Evolutionary conservation across 2,113 vertebrate genomes (phyloP).

Genomic region (Albula goreensis): DNA sequence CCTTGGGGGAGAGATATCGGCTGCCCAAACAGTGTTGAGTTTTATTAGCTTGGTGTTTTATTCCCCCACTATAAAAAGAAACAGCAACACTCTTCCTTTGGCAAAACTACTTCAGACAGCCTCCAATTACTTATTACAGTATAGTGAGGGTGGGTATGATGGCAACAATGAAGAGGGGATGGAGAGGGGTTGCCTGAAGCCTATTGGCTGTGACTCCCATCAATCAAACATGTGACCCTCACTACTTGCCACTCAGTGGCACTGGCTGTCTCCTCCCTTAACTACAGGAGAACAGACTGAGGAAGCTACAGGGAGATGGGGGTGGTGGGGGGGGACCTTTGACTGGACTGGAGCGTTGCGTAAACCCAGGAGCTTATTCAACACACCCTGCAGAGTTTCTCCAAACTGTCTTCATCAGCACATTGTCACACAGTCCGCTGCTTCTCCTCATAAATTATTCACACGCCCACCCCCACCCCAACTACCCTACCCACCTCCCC

Average conservation of each 20-base stretch:
- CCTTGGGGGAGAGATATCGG: neutral
- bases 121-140: slow-evolving; percentile 41
- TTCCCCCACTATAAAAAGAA: slow-evolving; percentile 54
- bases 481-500: neutral
- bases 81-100: slow-evolving; percentile 21
- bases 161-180: neutral
- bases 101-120: slow-evolving; percentile 63
- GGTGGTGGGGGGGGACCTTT: neutral
- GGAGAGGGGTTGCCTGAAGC: neutral
- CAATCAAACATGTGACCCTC: neutral
- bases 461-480: slow-evolving; percentile 14
- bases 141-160: neutral
- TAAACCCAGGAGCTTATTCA: slow-evolving; percentile 60
- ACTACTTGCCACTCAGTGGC: slow-evolving; percentile 17
- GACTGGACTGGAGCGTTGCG: slow-evolving; percentile 7
- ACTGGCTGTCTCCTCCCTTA: slow-evolving; percentile 13
- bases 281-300: slow-evolving; percentile 21
- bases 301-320: slow-evolving; percentile 36
- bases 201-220: neutral
- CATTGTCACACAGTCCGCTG: slow-evolving; percentile 67
- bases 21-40: slow-evolving; percentile 10
- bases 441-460: slow-evolving; percentile 71
- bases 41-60: slow-evolving; percentile 57
- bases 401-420: slow-evolving; percentile 69
- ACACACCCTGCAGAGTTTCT: slow-evolving; percentile 58